Evolutionary conservation across 2,888 invertebrate genomes (phyloP), one percentile per base, ranked within the genome.

Genomic region (Conchocele bisecta): DNA sequence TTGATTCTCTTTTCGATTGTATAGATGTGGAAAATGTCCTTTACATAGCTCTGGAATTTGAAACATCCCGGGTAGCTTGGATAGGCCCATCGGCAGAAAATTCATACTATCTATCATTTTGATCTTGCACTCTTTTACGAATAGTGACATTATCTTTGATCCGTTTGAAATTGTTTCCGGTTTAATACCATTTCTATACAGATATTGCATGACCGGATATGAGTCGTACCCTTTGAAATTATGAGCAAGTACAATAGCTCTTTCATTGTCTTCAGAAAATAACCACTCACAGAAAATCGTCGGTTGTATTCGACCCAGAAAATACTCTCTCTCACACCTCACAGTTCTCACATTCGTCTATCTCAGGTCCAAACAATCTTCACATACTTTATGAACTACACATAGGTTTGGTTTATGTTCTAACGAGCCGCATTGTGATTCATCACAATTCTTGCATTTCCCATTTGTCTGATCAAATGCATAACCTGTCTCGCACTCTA

Each of bases 361-460:
- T 13, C 35, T 51, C 9, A 39, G 15, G 9, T 17, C n/a, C 51
- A 75, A 59, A 44, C 71, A 72, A n/a, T 11, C 11, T 24, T 11
- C 50, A 68, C 74, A 71, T 9, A 69, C 72, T 58, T 66, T 72
- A n/a, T 73, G 75, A 24, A 37, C 73, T 3, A 73, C 68, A 54
- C 72, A 75, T 7, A 72, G 9, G 48, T 72, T 75, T 20, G 69
- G 78, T 15, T 31, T 54, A 53, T 75, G 72, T 41, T 69, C 51
- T 20, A 64, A 46, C 20, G 60, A 48, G 5, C 75, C 75, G 61
- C 73, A 70, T 56, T 56, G 54, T 13, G 64, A 46, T 37, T 72
- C 67, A 54, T 35, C 48, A 67, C 79, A 79, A 39, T 72, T 65
- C 2, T 22, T 35, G 53, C 77, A 78, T 24, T 28, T 53, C 15